Percentiles rank a stretch among this genome's conserved stretches.
These are phyloP conservation scores for Tupaia chinensis DNA, from an alignment of 2,113 vertebrate species.

Conservation along the genomic window DNA sequence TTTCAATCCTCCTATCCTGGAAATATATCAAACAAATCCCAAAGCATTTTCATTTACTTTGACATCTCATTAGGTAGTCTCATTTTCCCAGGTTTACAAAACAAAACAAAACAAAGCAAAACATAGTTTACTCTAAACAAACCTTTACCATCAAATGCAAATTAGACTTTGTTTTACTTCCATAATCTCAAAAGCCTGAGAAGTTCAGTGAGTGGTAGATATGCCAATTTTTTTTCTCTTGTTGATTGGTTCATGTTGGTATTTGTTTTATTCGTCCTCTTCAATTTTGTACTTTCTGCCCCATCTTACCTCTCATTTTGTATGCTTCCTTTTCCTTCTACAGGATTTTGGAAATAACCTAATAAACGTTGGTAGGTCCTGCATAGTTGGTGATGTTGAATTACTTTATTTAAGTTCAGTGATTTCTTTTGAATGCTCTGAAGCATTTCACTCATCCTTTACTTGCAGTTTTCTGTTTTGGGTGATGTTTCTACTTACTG, in stretches of 20 bases:
- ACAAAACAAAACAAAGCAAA: not conserved
- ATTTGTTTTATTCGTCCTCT: not conserved
- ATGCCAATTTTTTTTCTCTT: not conserved
- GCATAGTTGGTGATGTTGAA: not conserved
- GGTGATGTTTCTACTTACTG: not conserved
- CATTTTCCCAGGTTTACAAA: not conserved
- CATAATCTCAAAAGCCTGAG: not conserved
- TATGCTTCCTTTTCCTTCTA: not conserved
- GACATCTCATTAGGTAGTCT: not conserved
- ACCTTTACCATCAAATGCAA: not conserved
- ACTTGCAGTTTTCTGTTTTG: not conserved
- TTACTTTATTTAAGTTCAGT: not conserved
- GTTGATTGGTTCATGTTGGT: not conserved
- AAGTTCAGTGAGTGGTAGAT: not conserved
- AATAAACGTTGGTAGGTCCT: not conserved
- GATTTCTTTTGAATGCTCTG: not conserved
- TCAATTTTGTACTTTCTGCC: not conserved
- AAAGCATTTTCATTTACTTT: not conserved
- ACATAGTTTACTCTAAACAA: not conserved
- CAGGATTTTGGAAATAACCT: not conserved
- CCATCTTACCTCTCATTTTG: not conserved
- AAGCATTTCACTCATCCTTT: not conserved
- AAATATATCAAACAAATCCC: not conserved
- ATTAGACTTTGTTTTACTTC: not conserved
- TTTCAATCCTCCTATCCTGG: not conserved